Evolutionary conservation across 2,888 invertebrate genomes (phyloP).

Genomic region (Eupithecia exiguata): DNA sequence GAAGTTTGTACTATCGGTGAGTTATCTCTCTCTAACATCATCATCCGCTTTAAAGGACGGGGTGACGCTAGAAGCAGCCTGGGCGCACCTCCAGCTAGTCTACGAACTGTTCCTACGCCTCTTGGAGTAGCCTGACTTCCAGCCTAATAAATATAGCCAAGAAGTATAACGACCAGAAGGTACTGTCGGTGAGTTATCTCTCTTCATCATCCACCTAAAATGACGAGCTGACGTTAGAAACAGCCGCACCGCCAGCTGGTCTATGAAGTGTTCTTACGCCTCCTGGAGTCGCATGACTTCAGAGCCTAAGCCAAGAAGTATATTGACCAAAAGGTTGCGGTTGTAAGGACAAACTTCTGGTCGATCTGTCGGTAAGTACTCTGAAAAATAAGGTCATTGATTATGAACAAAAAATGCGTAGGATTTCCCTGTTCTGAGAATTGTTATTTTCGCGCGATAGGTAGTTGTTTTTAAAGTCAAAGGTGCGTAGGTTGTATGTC

Average conservation of each 20-base stretch:
- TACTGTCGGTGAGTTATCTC: conserved; percentile 91
- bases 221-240: conserved; percentile 97
- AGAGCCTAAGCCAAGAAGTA: conserved; percentile 96
- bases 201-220: background rate
- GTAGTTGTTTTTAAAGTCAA: background rate
- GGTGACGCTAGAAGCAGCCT: conserved; percentile 96
- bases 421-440: background rate
- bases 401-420: background rate
- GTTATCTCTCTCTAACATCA: conserved; percentile 35
- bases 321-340: conserved; percentile 97
- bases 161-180: conserved; percentile 97
- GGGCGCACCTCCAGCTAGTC: conserved; percentile 95
- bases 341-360: too few relatives aligned
- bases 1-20: conserved; percentile 95
- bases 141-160: conserved; percentile 94
- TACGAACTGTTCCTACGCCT: conserved; percentile 90
- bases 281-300: conserved; percentile 93
- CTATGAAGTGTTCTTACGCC: too few relatives aligned
- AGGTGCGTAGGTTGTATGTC: conserved; percentile 6
- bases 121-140: conserved; percentile 96
- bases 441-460: background rate
- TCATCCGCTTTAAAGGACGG: conserved; percentile 84
- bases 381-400: background rate
- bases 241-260: conserved; percentile 87
- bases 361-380: conserved; percentile 79